These are phyloP conservation scores for Melanostigma gelatinosum DNA, from an alignment of 2,113 vertebrate genomes.

Conservation along the genomic window DNA sequence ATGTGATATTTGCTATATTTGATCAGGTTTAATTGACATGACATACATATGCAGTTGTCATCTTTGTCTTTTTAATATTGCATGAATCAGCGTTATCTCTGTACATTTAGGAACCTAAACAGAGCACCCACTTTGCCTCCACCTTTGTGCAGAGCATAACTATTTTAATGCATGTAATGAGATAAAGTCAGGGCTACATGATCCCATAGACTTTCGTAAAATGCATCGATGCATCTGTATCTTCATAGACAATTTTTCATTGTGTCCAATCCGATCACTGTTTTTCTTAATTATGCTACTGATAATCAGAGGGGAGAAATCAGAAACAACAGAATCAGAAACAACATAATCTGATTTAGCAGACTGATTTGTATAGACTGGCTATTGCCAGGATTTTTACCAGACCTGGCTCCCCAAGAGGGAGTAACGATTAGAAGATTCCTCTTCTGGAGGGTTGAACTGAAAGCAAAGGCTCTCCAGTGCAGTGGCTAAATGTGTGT, in stretches of 20 bases:
- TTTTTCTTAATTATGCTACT: neutral
- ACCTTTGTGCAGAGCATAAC: constrained; percentile 38
- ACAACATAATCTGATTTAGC: neutral
- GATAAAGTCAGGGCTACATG: constrained; percentile 32
- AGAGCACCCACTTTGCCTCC: constrained; percentile 29
- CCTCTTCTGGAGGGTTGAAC: constrained; percentile 5
- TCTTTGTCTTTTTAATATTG: constrained; percentile 25
- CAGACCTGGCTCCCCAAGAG: constrained; percentile 15
- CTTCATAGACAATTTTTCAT: neutral
- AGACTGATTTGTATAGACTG: constrained; percentile 13
- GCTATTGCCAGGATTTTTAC: constrained; percentile 14
- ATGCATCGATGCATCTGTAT: neutral
- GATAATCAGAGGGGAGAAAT: constrained; percentile 16
- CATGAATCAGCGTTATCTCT: neutral
- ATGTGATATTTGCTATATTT: neutral
- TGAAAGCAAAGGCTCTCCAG: constrained; percentile 20
- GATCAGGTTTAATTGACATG: constrained; percentile 14
- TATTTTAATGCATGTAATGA: constrained; percentile 33
- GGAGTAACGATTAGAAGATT: constrained; percentile 17
- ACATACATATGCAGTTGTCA: neutral
- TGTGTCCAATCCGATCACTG: neutral
- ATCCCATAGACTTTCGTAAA: neutral
- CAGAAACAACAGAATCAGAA: neutral
- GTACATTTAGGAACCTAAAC: neutral
- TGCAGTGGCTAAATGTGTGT: constrained; percentile 24